Percentiles rank a stretch among this genome's conserved stretches.
Evolutionary conservation across 1,140 invertebrate genomes (phyloP).

Genomic region (Aleiodes sp.): DNA sequence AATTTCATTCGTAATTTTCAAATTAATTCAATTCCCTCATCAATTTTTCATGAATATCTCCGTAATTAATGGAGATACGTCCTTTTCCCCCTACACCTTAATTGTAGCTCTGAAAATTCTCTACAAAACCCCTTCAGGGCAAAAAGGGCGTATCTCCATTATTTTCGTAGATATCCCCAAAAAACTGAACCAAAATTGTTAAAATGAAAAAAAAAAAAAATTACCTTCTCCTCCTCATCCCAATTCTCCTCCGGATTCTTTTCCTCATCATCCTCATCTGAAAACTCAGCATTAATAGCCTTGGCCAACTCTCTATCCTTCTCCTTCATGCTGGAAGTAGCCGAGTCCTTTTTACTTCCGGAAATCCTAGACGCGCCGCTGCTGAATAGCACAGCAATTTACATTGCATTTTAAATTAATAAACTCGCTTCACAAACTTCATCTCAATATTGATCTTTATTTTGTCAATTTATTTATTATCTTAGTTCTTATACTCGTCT

Average conservation of each 20-base stretch:
- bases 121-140: too few species aligned
- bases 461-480: constrained; percentile 41
- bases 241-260: constrained; percentile 50
- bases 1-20: too few species aligned
- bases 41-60: too few species aligned
- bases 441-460: constrained; percentile 47
- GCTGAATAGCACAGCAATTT: constrained; percentile 63
- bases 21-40: too few species aligned
- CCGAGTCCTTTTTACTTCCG: constrained; percentile 65
- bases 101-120: too few species aligned
- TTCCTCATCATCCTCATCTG: constrained; percentile 60
- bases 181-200: too few species aligned
- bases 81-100: too few species aligned
- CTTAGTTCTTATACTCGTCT: too few species aligned
- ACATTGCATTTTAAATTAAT: constrained; percentile 56
- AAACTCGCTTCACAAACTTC: constrained; percentile 45
- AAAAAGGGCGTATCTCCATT: too few species aligned
- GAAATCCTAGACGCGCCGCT: constrained; percentile 63
- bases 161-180: too few species aligned
- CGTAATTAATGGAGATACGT: too few species aligned
- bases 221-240: constrained; percentile 61
- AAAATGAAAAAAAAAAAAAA: constrained; percentile 24
- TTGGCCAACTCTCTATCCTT: constrained; percentile 64
- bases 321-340: constrained; percentile 62
- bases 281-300: constrained; percentile 63